Conservation (phyloP, 2,113 vertebrate species). For the Upupa epops region DNA sequence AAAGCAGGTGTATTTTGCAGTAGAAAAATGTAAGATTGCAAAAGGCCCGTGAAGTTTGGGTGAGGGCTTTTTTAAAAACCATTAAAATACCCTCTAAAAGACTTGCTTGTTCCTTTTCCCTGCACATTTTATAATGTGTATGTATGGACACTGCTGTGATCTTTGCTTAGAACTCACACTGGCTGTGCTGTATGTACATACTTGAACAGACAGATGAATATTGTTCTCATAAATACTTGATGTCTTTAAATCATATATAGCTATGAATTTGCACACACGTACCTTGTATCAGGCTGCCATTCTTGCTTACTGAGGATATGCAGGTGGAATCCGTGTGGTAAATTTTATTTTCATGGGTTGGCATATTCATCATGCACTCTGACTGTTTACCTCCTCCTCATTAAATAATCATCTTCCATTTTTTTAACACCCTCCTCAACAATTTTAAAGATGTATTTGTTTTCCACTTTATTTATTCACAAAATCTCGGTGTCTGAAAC, state of each 20-base stretch:
- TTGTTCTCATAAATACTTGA: neutral
- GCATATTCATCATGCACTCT: neutral
- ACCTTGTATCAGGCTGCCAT: neutral
- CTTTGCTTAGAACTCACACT: neutral
- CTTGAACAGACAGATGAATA: neutral
- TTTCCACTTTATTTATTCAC: neutral
- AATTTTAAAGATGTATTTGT: neutral
- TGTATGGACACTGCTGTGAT: neutral
- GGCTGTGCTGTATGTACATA: neutral
- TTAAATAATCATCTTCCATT: neutral
- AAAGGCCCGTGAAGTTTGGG: slow-evolving; percentile 73
- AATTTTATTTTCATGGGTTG: slow-evolving; percentile 4
- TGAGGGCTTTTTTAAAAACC: slow-evolving; percentile 69
- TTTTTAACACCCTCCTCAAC: neutral
- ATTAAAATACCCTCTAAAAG: slow-evolving; percentile 77
- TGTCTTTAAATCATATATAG: neutral
- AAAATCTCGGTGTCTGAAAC: neutral
- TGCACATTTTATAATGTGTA: neutral
- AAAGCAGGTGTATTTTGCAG: slow-evolving; percentile 83
- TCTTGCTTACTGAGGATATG: neutral
- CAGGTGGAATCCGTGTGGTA: neutral
- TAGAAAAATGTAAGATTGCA: slow-evolving; percentile 76
- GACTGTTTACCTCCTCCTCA: neutral
- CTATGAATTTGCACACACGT: neutral
- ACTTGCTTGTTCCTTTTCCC: slow-evolving; percentile 66